phyloP scores from a whole-genome alignment of 2,113 vertebrate species.

The Psammodynastes pulverulentus region DNA sequence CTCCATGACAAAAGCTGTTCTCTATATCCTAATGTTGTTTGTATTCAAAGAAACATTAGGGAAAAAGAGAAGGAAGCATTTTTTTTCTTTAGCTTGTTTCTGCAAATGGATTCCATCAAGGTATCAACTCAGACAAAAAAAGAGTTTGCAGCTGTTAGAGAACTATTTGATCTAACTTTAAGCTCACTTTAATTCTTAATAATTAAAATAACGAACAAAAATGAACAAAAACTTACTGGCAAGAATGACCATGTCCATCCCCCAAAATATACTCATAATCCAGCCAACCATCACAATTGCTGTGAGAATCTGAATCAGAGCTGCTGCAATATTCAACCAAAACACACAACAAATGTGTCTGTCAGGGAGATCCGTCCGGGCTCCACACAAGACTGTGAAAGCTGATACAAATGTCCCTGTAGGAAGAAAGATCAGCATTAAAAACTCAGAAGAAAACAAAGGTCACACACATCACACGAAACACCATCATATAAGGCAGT shows the following conservation, averaged over 20 bases:
- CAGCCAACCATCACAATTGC: constrained; percentile 98
- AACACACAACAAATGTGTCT: constrained; percentile 93
- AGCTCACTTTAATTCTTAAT: not conserved
- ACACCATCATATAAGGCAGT: not conserved
- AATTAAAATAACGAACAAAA: not conserved
- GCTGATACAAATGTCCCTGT: constrained; percentile 93
- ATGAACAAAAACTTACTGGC: constrained; percentile 80
- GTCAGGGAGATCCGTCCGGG: constrained; percentile 88
- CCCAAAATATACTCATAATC: constrained; percentile 99
- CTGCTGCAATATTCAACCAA: constrained; percentile 95
- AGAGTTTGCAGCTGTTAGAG: not conserved
- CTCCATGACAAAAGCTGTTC: not conserved
- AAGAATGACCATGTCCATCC: constrained; percentile 99
- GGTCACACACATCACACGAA: not conserved
- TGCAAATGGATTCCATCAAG: not conserved
- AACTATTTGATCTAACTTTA: not conserved
- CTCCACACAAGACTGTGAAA: constrained; percentile 92
- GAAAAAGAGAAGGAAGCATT: not conserved
- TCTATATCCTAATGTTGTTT: not conserved
- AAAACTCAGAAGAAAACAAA: not conserved
- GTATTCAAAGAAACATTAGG: not conserved
- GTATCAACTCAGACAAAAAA: not conserved
- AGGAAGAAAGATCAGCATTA: constrained; percentile 33
- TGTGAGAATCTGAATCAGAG: constrained; percentile 93
- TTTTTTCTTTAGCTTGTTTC: not conserved